phyloP scores from a whole-genome alignment of 2,888 invertebrate species.

The Oscheius myriophilus region DNA sequence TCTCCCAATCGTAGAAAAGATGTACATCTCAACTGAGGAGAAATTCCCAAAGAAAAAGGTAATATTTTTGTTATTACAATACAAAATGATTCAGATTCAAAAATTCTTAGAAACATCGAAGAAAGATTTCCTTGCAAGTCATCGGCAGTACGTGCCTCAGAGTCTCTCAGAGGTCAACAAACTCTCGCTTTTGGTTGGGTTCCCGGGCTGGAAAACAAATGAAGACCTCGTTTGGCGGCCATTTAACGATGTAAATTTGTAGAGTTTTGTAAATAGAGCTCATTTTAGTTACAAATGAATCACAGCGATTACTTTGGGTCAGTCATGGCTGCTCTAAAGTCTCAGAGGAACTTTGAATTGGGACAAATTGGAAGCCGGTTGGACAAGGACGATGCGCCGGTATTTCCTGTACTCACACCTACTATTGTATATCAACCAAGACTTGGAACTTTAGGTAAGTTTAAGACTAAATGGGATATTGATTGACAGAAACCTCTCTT shows the following conservation, averaged over 20 bases:
- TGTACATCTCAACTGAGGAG: slow-evolving; percentile 35
- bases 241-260: slow-evolving; percentile 30
- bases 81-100: slow-evolving; percentile 17
- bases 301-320: slow-evolving; percentile 48
- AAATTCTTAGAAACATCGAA: slow-evolving; percentile 44
- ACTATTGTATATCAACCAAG: slow-evolving; percentile 43
- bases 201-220: slow-evolving; percentile 38
- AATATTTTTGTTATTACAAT: too few species aligned
- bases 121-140: slow-evolving; percentile 43
- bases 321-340: slow-evolving; percentile 38
- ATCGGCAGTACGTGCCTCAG: slow-evolving; percentile 43
- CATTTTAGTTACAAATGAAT: slow-evolving; percentile 39
- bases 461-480: too few species aligned
- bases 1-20: slow-evolving; percentile 37
- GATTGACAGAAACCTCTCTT: too few species aligned
- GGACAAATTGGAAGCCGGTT: slow-evolving; percentile 48
- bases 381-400: slow-evolving; percentile 47
- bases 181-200: slow-evolving; percentile 46
- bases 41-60: slow-evolving; percentile 9
- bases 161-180: slow-evolving; percentile 41
- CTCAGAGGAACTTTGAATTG: slow-evolving; percentile 43
- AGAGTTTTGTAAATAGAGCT: not conserved
- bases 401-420: slow-evolving; percentile 38
- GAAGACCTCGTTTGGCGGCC: slow-evolving; percentile 49
- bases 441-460: slow-evolving; percentile 23